Evolutionary conservation across 2,113 vertebrate species (phyloP).

Genomic region (Notothenia rossii): DNA sequence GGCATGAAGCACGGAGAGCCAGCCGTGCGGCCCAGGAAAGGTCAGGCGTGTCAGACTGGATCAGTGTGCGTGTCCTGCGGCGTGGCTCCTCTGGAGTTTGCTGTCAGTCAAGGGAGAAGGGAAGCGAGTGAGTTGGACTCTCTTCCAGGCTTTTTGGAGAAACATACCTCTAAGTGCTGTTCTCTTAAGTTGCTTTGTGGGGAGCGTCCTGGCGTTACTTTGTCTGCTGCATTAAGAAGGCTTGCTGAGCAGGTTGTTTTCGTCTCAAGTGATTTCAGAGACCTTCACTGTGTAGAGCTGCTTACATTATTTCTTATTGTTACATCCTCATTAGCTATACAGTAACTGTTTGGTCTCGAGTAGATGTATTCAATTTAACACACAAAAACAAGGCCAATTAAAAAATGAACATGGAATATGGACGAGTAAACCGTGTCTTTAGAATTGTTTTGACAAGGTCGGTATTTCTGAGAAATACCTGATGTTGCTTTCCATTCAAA

Average conservation of each 20-base stretch:
- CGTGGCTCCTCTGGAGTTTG: slow-evolving; percentile 62
- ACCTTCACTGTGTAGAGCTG: slow-evolving; percentile 9
- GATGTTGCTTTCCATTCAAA: slow-evolving; percentile 28
- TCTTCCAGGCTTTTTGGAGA: slow-evolving; percentile 51
- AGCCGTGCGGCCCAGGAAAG: slow-evolving; percentile 74
- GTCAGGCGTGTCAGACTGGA: slow-evolving; percentile 82
- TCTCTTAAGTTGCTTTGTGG: slow-evolving; percentile 56
- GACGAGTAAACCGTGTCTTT: slow-evolving; percentile 13
- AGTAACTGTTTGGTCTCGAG: slow-evolving; percentile 16
- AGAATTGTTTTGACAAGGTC: slow-evolving; percentile 8
- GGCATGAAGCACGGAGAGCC: slow-evolving; percentile 39
- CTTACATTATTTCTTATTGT: slow-evolving; percentile 30
- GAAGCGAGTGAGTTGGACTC: slow-evolving; percentile 39
- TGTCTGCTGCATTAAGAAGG: slow-evolving; percentile 34
- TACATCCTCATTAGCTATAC: slow-evolving; percentile 40
- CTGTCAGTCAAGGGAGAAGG: slow-evolving; percentile 77
- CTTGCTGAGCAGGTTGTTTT: slow-evolving; percentile 54
- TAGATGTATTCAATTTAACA: slow-evolving; percentile 40
- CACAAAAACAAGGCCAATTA: slow-evolving; percentile 23
- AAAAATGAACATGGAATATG: slow-evolving; percentile 20
- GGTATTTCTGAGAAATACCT: slow-evolving; percentile 33
- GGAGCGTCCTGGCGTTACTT: slow-evolving; percentile 59
- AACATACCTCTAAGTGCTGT: slow-evolving; percentile 63
- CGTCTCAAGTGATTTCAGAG: slow-evolving; percentile 27
- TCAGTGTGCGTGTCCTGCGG: slow-evolving; percentile 72